Percentiles rank a stretch among this genome's conserved stretches.
phyloP scores from a whole-genome alignment of 2,888 invertebrate species.

The Lasioglossum leucozonium region DNA sequence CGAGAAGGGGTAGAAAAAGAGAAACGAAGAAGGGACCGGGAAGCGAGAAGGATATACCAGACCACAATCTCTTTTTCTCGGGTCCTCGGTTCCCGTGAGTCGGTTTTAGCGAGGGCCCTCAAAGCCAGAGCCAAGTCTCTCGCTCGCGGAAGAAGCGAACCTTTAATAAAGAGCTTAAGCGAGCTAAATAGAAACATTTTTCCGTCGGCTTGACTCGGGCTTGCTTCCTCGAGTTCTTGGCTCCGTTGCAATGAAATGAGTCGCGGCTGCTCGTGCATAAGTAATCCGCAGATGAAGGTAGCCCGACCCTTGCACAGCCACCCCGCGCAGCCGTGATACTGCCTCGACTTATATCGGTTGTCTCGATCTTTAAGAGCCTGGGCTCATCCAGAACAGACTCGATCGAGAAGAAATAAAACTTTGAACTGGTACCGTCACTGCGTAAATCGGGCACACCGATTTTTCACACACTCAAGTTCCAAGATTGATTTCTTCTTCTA shows the following conservation, averaged over 20 bases:
- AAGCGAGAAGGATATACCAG: conserved; percentile 49
- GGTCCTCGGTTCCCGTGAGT: conserved; percentile 49
- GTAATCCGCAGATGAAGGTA: conserved; percentile 78
- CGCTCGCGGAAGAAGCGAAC: conserved; percentile 68
- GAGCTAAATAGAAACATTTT: conserved; percentile 83
- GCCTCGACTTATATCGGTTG: conserved; percentile 57
- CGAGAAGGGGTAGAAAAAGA: conserved; percentile 25
- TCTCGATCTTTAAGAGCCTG: conserved; percentile 53
- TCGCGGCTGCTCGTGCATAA: conserved; percentile 79
- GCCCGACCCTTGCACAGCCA: conserved; percentile 58
- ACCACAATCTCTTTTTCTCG: conserved; percentile 70
- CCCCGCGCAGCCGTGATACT: conserved; percentile 43
- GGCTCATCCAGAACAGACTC: conserved; percentile 1
- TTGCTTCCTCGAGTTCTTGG: conserved; percentile 67
- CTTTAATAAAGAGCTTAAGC: conserved; percentile 81
- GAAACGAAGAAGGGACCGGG: conserved; percentile 1
- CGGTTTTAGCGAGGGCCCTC: conserved; percentile 52
- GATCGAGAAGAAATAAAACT: conserved; percentile 3
- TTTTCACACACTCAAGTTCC: not conserved
- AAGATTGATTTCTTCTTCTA: not conserved
- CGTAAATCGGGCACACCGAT: not conserved
- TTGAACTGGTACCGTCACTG: not conserved
- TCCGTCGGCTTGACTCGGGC: conserved; percentile 73
- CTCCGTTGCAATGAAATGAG: conserved; percentile 78
- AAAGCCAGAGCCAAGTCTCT: conserved; percentile 58